Evolutionary conservation across 23 tunicate species (phyloP), one percentile per base, ranked within the genome.

Genomic region (Styela clava): DNA sequence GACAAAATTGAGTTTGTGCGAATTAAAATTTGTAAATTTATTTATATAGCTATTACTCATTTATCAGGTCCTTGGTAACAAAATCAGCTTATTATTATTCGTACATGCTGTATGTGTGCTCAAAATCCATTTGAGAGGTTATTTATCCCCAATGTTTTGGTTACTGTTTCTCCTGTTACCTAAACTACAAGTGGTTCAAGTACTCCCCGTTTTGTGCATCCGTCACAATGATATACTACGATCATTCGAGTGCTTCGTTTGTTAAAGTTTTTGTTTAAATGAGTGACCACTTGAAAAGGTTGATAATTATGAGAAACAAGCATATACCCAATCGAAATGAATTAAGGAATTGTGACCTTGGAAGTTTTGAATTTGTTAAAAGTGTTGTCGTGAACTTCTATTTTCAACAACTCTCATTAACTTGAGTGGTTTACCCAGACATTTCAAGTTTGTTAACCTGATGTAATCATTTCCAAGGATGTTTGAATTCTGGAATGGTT

Each of bases 81-180:
- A n/a, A n/a, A n/a, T n/a, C n/a, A n/a, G n/a, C n/a, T n/a, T n/a
- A n/a, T n/a, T n/a, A n/a, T n/a, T n/a, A n/a, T n/a, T n/a, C n/a
- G n/a, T n/a, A n/a, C n/a, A n/a, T n/a, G n/a, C n/a, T n/a, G n/a
- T n/a, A n/a, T n/a, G n/a, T n/a, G n/a, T n/a, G n/a, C n/a, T n/a
- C n/a, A n/a, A n/a, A n/a, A n/a, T n/a, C n/a, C n/a, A n/a, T n/a
- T n/a, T n/a, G n/a, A n/a, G n/a, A n/a, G n/a, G n/a, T n/a, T n/a
- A n/a, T n/a, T n/a, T n/a, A n/a, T n/a, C n/a, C n/a, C n/a, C 24
- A 67, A 27, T 67, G 71, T 67, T 67, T 18, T 67, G 71, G 71
- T 29, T 25, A 67, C 71, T 67, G 71, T 67, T 67, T 67, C 71
- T 67, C 71, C 31, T 22, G 71, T 67, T 67, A 67, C 71, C 71